Percentiles rank a stretch among this genome's conserved stretches.
These are phyloP conservation scores for Eurystomus glaucurus DNA, from an alignment of 2,797 vertebrate genomes.

Conservation along the genomic window DNA sequence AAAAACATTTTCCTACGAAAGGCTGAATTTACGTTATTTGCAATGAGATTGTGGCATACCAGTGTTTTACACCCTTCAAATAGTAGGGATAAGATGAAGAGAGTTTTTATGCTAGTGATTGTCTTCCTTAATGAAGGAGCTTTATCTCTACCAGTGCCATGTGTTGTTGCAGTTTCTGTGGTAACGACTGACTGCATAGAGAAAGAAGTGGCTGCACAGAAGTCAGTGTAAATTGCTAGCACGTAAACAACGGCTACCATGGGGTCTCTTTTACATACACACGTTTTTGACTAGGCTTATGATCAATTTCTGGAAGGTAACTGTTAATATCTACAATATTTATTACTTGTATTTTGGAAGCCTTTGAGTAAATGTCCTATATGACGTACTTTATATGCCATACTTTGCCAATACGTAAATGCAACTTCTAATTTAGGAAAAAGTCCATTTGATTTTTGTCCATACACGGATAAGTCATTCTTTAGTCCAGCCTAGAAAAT, in stretches of 20 bases:
- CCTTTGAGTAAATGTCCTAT: neutral
- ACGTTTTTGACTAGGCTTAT: neutral
- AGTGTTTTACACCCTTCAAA: neutral
- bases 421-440: neutral
- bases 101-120: neutral
- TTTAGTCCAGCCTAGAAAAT: neutral
- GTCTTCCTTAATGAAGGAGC: constrained; percentile 47
- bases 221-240: constrained; percentile 31
- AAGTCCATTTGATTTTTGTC: neutral
- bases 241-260: constrained; percentile 25
- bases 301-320: neutral
- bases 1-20: neutral
- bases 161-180: constrained; percentile 73
- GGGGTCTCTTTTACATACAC: neutral
- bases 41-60: neutral
- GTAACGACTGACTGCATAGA: constrained; percentile 23
- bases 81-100: neutral
- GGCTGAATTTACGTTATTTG: neutral
- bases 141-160: neutral
- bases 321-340: neutral
- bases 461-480: neutral
- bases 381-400: neutral
- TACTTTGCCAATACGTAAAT: neutral
- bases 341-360: constrained; percentile 9
- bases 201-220: neutral